Base-by-base conservation (phyloP, 1,140 invertebrate genomes). In the Physella acuta region DNA sequence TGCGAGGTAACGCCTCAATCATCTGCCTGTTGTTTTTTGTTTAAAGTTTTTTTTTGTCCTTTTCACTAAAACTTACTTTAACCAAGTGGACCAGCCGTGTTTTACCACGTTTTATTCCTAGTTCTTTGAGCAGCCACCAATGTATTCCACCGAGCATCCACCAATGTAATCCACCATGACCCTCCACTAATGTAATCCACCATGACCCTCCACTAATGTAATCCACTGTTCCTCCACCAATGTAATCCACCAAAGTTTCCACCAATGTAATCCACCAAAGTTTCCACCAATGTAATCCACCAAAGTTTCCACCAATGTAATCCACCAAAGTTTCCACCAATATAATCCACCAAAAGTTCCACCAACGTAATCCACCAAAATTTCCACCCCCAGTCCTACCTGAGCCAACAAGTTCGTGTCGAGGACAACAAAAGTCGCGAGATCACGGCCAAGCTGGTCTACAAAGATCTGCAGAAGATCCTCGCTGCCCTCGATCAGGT, bases 371-470 rank as follows among this genome's bases (percentile, higher is more conserved):
- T 49, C 11, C 44, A 11, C n/a, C n/a, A n/a, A n/a, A n/a, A n/a
- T n/a, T n/a, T 24, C 20, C 24, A 24, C 24, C 53, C 53, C 24
- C 61, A 63, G 61, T 3, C 28, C 2, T 63, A 49, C 24, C 39
- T 63, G 2, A 49, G 49, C 39, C 28, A n/a, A 8, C 61, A 63
- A 51, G 61, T 63, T 39, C 36, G 30, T 31, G 61, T 63, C 11
- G 61, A 63, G 26, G 61, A 63, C 24, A 26, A 26, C 26, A 49
- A 63, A 34, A 63, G 24, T 28, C 26, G 61, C 3, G n/a, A 49
- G 28, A 39, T 63, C 4, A 28, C 61, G 3, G 61, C 61, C 20
- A 63, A 63, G 37, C 61, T 63, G 20, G 49, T 63, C 11, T 63
- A 39, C 33, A 28, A 52, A 31, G 31, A 63, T 11, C 61, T 63